Base-by-base conservation (phyloP, 1,140 invertebrate species). In the Pseudachorutes palmiensis region DNA sequence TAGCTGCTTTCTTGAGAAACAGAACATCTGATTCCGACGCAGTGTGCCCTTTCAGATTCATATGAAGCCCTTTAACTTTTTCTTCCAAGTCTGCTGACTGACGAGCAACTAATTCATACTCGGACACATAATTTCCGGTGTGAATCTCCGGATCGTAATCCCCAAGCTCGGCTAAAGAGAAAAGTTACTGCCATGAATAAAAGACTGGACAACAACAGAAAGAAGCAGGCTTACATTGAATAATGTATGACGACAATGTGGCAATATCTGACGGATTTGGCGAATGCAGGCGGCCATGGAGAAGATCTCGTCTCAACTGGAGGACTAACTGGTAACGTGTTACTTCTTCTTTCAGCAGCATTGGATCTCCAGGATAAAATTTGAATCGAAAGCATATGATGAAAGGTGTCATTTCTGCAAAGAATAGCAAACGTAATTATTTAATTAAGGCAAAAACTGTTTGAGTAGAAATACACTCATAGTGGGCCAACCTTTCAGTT, bases 401-500 rank as follows among this genome's bases (percentile, higher is more conserved):
- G 75, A 94, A 88, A 62, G 90, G 88, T 73, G 89, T 86, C 76
- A 91, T 83, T 79, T 92, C 91, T 91, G 80, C 58, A 81, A 80
- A 68, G 63, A 68, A 71, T 58, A n/a, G n/a, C n/a, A n/a, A n/a
- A n/a, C n/a, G n/a, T n/a, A n/a, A n/a, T n/a, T n/a, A n/a, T n/a
- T n/a, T n/a, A n/a, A n/a, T n/a, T n/a, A 66, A 68, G 49, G 22
- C 55, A 59, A 45, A 28, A 9, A 16, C 48, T 64, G 51, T 9
- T 45, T 3, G 26, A 28, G 33, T 2, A 63, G 26, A 36, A 45
- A 29, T 3, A 30, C 19, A 75, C 80, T 81, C n/a, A n/a, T n/a
- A n/a, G n/a, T n/a, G n/a, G n/a, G n/a, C n/a, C n/a, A n/a, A 93
- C 92, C 89, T 89, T 94, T 96, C 32, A 97, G 87, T 85, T 97